phyloP scores from a whole-genome alignment of 2,797 vertebrate genomes.

The Takifugu rubripes region DNA sequence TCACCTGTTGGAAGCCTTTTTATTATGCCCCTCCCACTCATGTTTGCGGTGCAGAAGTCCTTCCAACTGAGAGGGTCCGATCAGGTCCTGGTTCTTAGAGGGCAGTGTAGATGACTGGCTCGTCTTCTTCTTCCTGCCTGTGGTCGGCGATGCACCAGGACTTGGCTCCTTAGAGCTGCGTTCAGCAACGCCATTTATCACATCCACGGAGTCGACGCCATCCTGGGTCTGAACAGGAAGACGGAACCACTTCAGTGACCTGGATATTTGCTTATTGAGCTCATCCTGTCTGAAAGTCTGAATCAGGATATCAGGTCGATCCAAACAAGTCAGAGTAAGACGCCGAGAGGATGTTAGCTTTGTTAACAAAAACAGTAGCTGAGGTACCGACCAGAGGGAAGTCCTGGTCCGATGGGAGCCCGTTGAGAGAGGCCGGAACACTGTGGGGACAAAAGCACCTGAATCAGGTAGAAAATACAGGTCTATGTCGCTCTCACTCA shows the following conservation, averaged over 20 bases:
- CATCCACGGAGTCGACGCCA: constrained; percentile 71
- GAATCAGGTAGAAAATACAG: neutral
- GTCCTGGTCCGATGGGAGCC: constrained; percentile 89
- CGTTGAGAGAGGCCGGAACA: constrained; percentile 85
- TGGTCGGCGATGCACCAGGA: constrained; percentile 81
- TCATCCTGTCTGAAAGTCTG: no score
- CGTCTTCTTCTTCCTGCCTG: constrained; percentile 82
- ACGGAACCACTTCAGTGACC: neutral
- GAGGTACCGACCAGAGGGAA: constrained; percentile 83
- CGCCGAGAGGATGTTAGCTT: no score
- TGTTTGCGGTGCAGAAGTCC: constrained; percentile 93
- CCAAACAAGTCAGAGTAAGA: no score
- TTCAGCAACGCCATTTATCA: constrained; percentile 85
- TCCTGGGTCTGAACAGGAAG: constrained; percentile 60
- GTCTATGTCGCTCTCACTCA: no score
- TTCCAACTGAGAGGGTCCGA: constrained; percentile 82
- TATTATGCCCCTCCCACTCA: constrained; percentile 93
- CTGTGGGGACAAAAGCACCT: constrained; percentile 49
- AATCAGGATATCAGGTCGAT: no score
- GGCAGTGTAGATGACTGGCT: constrained; percentile 88
- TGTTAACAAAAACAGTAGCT: neutral
- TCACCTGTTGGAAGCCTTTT: constrained; percentile 97
- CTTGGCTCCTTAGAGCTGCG: constrained; percentile 80
- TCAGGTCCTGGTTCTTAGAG: constrained; percentile 77
- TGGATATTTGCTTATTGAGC: no score